phyloP scores from a whole-genome alignment of 2,888 invertebrate species.

The Hypolimnas misippus region DNA sequence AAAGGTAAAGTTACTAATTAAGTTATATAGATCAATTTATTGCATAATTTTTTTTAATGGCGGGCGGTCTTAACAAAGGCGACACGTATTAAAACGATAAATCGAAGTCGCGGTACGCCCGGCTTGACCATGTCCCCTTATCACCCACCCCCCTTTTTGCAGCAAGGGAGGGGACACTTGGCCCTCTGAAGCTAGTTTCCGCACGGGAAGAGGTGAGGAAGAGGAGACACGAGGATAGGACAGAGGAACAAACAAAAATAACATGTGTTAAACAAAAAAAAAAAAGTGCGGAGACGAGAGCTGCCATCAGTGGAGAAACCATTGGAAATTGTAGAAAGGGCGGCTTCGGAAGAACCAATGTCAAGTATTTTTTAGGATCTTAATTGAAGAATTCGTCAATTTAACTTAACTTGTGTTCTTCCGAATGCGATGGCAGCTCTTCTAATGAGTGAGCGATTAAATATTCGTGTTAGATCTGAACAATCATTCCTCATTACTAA shows the following conservation, averaged over 20 bases:
- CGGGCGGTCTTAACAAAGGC: conserved; percentile 53
- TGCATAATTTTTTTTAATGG: conserved; percentile 37
- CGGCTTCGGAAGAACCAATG: conserved; percentile 21
- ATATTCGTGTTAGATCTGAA: conserved; percentile 31
- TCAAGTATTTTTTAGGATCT: too few relatives aligned
- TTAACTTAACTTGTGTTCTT: background rate
- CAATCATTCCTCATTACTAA: conserved; percentile 24
- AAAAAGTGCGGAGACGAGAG: conserved; percentile 52
- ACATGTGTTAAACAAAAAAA: conserved; percentile 45
- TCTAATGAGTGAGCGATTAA: conserved; percentile 26
- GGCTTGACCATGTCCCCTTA: conserved; percentile 63
- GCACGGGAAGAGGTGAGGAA: conserved; percentile 53
- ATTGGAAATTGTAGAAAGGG: conserved; percentile 5
- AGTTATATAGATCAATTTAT: background rate
- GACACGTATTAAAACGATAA: conserved; percentile 64
- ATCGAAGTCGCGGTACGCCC: conserved; percentile 58
- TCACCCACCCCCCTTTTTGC: conserved; percentile 52
- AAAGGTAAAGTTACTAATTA: background rate
- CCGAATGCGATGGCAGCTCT: conserved; percentile 31
- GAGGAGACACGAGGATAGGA: conserved; percentile 54
- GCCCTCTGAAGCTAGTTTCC: conserved; percentile 49
- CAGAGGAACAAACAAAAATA: conserved; percentile 49
- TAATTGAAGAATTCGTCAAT: background rate
- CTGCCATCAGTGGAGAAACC: conserved; percentile 36
- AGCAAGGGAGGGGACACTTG: conserved; percentile 52